Evolutionary conservation across 2,797 vertebrate genomes (phyloP).

Genomic region (Carduelis carduelis): DNA sequence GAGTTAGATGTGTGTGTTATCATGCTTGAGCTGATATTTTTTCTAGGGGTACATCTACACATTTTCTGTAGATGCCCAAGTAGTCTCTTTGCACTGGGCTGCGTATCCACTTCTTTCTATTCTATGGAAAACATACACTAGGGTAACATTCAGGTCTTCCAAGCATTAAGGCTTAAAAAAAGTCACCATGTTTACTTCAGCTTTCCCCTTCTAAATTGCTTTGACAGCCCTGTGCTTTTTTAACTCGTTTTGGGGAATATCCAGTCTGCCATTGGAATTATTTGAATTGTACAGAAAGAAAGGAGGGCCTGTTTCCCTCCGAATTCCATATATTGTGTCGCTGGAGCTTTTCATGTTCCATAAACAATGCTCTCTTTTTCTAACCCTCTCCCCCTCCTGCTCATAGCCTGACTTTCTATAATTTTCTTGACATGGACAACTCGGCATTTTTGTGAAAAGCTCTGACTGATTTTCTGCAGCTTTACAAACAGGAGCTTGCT

Average conservation of each 20-base stretch:
- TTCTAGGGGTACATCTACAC: not conserved
- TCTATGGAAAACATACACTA: not conserved
- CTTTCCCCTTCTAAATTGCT: conserved; percentile 64
- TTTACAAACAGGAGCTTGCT: conserved; percentile 40
- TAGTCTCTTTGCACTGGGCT: not conserved
- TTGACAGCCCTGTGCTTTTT: conserved; percentile 69
- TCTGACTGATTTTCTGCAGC: conserved; percentile 66
- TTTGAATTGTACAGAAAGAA: conserved; percentile 73
- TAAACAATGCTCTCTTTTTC: conserved; percentile 77
- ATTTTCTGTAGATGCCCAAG: not conserved
- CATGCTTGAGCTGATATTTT: fast-evolving
- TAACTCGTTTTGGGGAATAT: conserved; percentile 63
- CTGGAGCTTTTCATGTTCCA: conserved; percentile 72
- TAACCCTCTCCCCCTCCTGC: conserved; percentile 61
- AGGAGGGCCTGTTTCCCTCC: conserved; percentile 71
- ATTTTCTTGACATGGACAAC: conserved; percentile 68
- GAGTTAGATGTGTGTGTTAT: fast-evolving
- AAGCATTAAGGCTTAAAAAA: conserved; percentile 37
- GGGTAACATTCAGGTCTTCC: conserved; percentile 42
- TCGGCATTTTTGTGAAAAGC: conserved; percentile 55
- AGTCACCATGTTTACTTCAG: conserved; percentile 68
- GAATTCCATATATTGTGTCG: conserved; percentile 75
- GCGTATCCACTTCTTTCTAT: not conserved
- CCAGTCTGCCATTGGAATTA: conserved; percentile 61
- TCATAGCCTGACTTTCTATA: conserved; percentile 42